Conservation (phyloP, 1,140 invertebrate species). For the Ips nitidus region DNA sequence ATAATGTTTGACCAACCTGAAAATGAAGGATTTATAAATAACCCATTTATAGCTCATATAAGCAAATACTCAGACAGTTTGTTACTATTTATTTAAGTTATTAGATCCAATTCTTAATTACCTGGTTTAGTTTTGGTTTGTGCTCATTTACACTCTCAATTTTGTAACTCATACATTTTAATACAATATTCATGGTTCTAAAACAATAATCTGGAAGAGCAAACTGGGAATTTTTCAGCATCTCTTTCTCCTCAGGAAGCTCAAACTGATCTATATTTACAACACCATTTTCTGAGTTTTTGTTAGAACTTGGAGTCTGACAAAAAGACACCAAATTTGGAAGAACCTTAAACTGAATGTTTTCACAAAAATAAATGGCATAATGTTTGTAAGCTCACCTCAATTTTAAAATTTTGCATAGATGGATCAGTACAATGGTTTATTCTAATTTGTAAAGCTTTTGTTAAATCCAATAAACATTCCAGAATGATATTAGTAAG, state of each 20-base stretch:
- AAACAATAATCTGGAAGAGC: conserved; percentile 57
- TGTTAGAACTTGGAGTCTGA: conserved; percentile 4
- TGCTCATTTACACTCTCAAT: conserved; percentile 34
- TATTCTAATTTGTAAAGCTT: conserved; percentile 53
- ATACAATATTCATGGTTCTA: conserved; percentile 52
- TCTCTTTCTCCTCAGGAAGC: conserved; percentile 49
- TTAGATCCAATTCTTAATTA: conserved; percentile 3
- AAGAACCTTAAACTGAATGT: conserved; percentile 17
- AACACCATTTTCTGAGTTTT: not conserved
- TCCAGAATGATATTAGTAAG: conserved; percentile 50
- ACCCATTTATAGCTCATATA: too few species aligned
- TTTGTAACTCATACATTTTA: conserved; percentile 49
- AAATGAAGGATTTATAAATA: conserved; percentile 12
- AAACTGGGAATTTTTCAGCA: conserved; percentile 50
- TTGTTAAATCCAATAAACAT: conserved; percentile 55
- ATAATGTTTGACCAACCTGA: conserved; percentile 47
- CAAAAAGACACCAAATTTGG: conserved; percentile 11
- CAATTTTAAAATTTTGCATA: conserved; percentile 53
- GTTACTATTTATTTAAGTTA: too few species aligned
- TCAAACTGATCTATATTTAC: conserved; percentile 21
- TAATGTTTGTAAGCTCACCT: conserved; percentile 17
- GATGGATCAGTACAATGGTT: conserved; percentile 57
- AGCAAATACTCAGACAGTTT: too few species aligned
- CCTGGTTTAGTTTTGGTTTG: conserved; percentile 38
- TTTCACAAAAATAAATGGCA: not conserved